A percentile compares a stretch with the other conserved stretches of the same genome.
phyloP scores from a whole-genome alignment of 2,113 vertebrate genomes.

The Ascaphus truei region DNA sequence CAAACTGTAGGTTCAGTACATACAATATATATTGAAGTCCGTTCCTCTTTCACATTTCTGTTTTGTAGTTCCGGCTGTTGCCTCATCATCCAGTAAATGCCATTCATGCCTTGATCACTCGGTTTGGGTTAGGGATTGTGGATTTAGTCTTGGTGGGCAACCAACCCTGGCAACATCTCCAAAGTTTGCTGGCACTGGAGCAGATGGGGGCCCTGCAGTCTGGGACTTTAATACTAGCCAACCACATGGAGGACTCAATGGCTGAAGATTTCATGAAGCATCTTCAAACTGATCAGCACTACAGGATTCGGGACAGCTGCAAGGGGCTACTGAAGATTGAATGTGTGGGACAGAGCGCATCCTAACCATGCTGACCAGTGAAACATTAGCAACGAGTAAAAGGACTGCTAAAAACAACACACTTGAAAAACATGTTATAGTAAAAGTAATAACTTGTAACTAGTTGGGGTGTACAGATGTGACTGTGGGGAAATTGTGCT shows the following conservation, averaged over 20 bases:
- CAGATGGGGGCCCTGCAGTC: constrained; percentile 42
- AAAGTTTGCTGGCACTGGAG: constrained; percentile 52
- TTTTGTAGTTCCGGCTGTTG: constrained; percentile 57
- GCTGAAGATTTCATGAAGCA: constrained; percentile 37
- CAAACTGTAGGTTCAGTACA: no score
- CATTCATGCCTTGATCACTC: constrained; percentile 37
- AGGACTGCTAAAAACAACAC: no score
- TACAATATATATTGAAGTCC: no score
- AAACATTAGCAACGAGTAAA: no score
- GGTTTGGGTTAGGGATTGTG: constrained; percentile 26
- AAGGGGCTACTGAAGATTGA: constrained; percentile 40
- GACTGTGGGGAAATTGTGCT: no score
- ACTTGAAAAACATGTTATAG: no score
- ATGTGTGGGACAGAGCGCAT: background rate
- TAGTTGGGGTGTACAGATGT: no score
- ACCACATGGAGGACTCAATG: constrained; percentile 22
- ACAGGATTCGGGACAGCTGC: constrained; percentile 24
- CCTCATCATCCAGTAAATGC: constrained; percentile 46
- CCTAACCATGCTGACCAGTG: no score
- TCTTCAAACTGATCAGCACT: constrained; percentile 30
- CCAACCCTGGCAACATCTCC: constrained; percentile 48
- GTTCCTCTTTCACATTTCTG: no score
- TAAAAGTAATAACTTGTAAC: no score
- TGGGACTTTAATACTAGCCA: constrained; percentile 49
- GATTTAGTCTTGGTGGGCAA: constrained; percentile 61